Evolutionary conservation across 2,888 invertebrate species (phyloP), one percentile per base, ranked within the genome.

Genomic region (Drosophila anceps): DNA sequence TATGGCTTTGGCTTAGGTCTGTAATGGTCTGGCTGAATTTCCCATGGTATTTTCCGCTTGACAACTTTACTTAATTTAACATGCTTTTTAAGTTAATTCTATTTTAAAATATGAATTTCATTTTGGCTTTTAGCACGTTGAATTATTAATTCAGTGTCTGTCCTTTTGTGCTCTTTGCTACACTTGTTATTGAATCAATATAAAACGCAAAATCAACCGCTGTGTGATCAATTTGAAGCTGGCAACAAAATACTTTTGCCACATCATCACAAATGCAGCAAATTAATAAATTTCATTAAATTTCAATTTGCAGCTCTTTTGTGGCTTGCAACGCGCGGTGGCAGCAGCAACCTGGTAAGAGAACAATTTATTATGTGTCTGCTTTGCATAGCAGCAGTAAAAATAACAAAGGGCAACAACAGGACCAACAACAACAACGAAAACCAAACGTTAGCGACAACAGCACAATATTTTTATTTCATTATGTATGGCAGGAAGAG

Each of bases 221-320:
- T 9, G 13, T 37, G 51, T 13, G 9, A 51, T 51, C 39, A 63
- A 58, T 61, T 48, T 53, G 43, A 33, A 18, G 39, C 53, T 33
- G 58, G 46, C 39, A 63, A 48, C 50, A 50, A 65, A 63, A 51
- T 41, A 54, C 64, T 67, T 81, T 50, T 48, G 58, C 75, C 54
- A 57, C 77, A 86, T 83, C 70, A 73, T 81, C 84, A 81, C 72
- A 78, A 78, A 75, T 81, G 50, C 63, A 59, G 29, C 43, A 78
- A 69, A 72, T 73, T 70, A 84, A 78, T 69, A 75, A 81, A 73
- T 69, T 69, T 77, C 72, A 70, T 77, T 66, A 70, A 73, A 73
- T 78, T 67, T 69, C 64, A 81, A 76, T 79, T 76, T 76, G 51
- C 46, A 58, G 59, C 41, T 46, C 68, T 70, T 76, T 74, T 76